Evolutionary conservation across 1,140 invertebrate species (phyloP).

Genomic region (Heliothis virescens): DNA sequence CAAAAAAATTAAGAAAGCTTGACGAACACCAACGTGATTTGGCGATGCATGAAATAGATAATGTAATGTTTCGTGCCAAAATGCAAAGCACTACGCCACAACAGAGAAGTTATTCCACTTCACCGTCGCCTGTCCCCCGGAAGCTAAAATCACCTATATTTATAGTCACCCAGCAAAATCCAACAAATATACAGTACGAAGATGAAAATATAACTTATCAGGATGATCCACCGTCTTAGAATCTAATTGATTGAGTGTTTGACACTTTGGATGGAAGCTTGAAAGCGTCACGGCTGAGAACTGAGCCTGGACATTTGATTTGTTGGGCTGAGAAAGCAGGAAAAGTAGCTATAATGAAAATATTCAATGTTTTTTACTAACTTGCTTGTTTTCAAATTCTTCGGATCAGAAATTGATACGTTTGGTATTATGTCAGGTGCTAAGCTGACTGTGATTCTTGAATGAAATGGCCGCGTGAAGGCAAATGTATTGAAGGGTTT

Average conservation of each 20-base stretch:
- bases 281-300: neutral
- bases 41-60: slow-evolving; percentile 81
- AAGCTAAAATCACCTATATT: slow-evolving; percentile 74
- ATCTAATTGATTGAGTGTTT: neutral
- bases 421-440: no score
- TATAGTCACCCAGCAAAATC: slow-evolving; percentile 65
- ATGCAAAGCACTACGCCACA: slow-evolving; percentile 65
- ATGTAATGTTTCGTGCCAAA: slow-evolving; percentile 80
- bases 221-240: slow-evolving; percentile 61
- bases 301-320: neutral
- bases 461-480: no score
- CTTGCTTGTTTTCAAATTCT: neutral
- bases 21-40: slow-evolving; percentile 78
- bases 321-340: neutral
- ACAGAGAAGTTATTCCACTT: slow-evolving; percentile 59
- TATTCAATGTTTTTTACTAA: neutral
- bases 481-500: no score
- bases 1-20: slow-evolving; percentile 77
- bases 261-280: neutral
- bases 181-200: slow-evolving; percentile 61
- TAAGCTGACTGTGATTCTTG: no score
- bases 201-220: slow-evolving; percentile 72
- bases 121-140: slow-evolving; percentile 63
- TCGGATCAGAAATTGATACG: neutral
- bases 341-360: neutral